phyloP scores from a whole-genome alignment of 64 coral and sea anemone genomes.

The Stylophora pistillata region DNA sequence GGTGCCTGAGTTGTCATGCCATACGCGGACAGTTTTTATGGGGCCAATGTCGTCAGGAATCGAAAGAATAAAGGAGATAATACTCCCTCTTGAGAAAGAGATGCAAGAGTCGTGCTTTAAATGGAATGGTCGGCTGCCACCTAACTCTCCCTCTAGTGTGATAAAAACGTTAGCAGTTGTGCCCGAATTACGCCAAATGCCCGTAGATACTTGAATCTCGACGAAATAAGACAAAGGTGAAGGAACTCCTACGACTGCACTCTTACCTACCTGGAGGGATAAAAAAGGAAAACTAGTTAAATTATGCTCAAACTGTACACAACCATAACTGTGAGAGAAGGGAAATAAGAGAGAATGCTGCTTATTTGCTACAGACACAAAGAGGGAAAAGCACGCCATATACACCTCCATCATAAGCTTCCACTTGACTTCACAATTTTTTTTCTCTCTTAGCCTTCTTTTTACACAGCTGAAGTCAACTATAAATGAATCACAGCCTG shows the following conservation, averaged over 20 bases:
- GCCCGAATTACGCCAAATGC: conserved; percentile 51
- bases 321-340: too few species aligned
- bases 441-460: too few species aligned
- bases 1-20: conserved; percentile 59
- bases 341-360: too few species aligned
- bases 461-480: too few species aligned
- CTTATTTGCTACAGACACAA: too few species aligned
- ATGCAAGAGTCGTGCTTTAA: conserved; percentile 15
- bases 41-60: conserved; percentile 18
- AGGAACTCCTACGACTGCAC: conserved; percentile 21
- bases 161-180: conserved; percentile 53
- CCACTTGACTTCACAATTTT: too few species aligned
- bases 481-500: too few species aligned
- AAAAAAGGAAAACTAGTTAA: background rate
- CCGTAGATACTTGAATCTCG: conserved; percentile 47
- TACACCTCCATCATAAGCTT: too few species aligned
- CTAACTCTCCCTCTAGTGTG: conserved; percentile 13
- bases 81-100: conserved; percentile 50
- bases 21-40: conserved; percentile 42
- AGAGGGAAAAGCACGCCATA: too few species aligned
- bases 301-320: background rate
- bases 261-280: conserved; percentile 19
- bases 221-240: conserved; percentile 24
- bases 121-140: conserved; percentile 1
- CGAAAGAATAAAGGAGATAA: conserved; percentile 29